Base-by-base conservation (phyloP, 2,888 invertebrate species). In the Automeris io region DNA sequence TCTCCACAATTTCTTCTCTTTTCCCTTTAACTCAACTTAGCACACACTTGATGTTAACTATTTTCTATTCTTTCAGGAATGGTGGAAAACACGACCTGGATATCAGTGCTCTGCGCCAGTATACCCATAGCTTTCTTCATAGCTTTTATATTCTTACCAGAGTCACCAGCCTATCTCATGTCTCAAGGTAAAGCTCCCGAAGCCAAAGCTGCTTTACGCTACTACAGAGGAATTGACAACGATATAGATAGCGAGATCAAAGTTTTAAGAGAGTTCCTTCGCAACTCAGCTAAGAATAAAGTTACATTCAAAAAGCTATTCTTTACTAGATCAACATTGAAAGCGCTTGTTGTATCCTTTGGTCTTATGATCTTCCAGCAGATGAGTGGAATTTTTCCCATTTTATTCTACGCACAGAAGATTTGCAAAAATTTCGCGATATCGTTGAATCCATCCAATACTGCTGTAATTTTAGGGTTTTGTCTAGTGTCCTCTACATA, bases 301-400 rank as follows among this genome's bases (percentile, higher is more conserved):
- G 77, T 75, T 3, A 80, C 77, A 0, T 79, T 89, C 31, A 77
- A 74, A 34, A 86, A 88, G 40, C 49, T 88, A 6, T 71, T 87
- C 33, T 67, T 64, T 19, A 75, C 73, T 0, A 75, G 72, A 45
- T 71, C 83, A 1, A 83, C 80, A 0, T 47, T 82, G 5, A 83
- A 86, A 60, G 82, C 86, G 9, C 61, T 88, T 1, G 41, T 87
- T 1, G 88, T 89, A 24, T 81, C 87, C 18, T 81, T 88, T 39
- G 89, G 89, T 4, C 77, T 93, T 2, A 91, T 93, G 90, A 80
- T 91, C 19, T 89, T 91, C 45, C 91, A 91, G 54, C 90, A 91
- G 51, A 64, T 90, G 47, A 88, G 88, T 31, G 92, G 91, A 0
- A 87, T 91, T 42, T 90, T 88, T 35, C 88, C 90, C 0, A 73